phyloP scores from a whole-genome alignment of 1,140 invertebrate species.

The Cylas formicarius region DNA sequence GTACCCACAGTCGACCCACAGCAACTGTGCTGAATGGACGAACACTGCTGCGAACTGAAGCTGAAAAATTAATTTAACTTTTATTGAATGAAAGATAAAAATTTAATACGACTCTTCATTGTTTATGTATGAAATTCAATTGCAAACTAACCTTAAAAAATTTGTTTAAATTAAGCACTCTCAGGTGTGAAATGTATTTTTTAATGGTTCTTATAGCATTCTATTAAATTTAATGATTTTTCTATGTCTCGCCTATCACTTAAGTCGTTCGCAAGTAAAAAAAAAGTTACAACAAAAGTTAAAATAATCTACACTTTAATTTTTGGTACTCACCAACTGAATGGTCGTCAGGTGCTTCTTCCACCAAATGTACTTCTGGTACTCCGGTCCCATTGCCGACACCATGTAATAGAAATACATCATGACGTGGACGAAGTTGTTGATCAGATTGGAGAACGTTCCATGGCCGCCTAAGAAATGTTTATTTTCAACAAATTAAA shows the following conservation, averaged over 20 bases:
- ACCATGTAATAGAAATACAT: constrained; percentile 93
- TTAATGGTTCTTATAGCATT: no score
- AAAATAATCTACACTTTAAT: no score
- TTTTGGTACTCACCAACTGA: constrained; percentile 75
- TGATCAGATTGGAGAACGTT: constrained; percentile 85
- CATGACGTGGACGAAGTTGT: constrained; percentile 90
- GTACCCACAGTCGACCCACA: constrained; percentile 69
- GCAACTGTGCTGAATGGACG: constrained; percentile 66
- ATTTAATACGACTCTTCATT: background rate
- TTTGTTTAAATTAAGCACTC: background rate
- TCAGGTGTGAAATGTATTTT: no score
- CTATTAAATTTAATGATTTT: background rate
- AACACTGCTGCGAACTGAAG: constrained; percentile 69
- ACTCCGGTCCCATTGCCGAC: constrained; percentile 82
- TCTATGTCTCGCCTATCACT: background rate
- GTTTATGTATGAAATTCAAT: background rate
- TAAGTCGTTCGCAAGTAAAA: background rate
- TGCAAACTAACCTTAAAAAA: background rate
- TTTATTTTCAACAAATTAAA: no score
- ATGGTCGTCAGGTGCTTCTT: constrained; percentile 88
- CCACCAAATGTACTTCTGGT: constrained; percentile 92
- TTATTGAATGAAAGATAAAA: constrained; percentile 6
- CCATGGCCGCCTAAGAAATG: constrained; percentile 80
- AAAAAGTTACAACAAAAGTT: background rate
- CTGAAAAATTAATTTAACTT: constrained; percentile 44